Evolutionary conservation across 2,888 invertebrate species (phyloP).

Genomic region (Thereva nobilitata): DNA sequence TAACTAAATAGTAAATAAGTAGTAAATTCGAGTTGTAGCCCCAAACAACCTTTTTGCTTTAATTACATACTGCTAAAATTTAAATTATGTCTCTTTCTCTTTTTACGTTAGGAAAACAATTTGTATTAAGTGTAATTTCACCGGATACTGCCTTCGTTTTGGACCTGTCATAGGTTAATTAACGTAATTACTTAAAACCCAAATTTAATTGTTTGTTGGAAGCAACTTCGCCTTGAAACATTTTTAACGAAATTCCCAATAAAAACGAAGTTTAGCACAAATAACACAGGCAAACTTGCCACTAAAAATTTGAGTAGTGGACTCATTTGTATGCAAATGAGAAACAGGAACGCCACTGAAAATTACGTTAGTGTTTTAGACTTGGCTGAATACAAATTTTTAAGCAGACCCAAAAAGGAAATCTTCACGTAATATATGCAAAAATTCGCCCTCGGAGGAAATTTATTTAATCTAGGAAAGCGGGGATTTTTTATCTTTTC

Average conservation of each 20-base stretch:
- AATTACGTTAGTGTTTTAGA: conserved; percentile 38
- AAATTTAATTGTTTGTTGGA: too few relatives aligned
- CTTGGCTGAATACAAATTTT: conserved; percentile 39
- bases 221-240: neutral
- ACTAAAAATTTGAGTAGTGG: conserved; percentile 40
- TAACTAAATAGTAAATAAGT: too few relatives aligned
- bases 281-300: conserved; percentile 33
- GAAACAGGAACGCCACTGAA: conserved; percentile 38
- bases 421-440: conserved; percentile 34
- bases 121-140: too few relatives aligned
- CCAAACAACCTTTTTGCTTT: too few relatives aligned
- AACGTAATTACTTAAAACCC: too few relatives aligned
- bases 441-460: conserved; percentile 35
- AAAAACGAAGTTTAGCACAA: conserved; percentile 16
- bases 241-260: neutral
- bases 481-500: conserved; percentile 16
- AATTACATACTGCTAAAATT: too few relatives aligned
- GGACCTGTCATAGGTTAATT: too few relatives aligned
- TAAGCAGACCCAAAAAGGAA: conserved; percentile 26
- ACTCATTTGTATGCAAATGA: conserved; percentile 42
- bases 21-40: too few relatives aligned
- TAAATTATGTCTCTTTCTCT: too few relatives aligned
- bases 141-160: too few relatives aligned
- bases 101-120: too few relatives aligned
- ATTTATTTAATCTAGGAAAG: conserved; percentile 36